phyloP scores from a whole-genome alignment of 2,113 vertebrate genomes.

The Hippolais icterina region DNA sequence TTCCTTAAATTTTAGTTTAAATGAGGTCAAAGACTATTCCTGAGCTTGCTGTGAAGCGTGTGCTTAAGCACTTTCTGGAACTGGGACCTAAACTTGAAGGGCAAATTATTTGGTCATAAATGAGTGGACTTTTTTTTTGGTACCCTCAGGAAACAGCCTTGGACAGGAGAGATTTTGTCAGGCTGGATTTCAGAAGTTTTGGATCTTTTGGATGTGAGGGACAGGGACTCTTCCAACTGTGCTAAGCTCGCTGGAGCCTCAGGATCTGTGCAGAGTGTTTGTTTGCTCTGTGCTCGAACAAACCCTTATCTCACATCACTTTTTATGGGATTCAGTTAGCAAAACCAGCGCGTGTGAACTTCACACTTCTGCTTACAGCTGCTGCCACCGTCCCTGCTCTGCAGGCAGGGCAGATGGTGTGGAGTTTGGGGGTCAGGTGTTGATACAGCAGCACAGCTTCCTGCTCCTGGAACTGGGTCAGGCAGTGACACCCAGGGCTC shows the following conservation, averaged over 20 bases:
- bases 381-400: not conserved
- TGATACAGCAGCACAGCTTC: not conserved
- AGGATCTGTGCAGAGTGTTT: not conserved
- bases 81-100: not conserved
- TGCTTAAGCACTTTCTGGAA: not conserved
- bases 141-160: not conserved
- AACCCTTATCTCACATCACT: conserved; percentile 52
- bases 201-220: not conserved
- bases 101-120: not conserved
- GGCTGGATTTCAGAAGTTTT: not conserved
- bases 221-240: not conserved
- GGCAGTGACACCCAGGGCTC: not conserved
- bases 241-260: not conserved
- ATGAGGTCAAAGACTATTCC: not conserved
- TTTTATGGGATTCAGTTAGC: conserved; percentile 41
- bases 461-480: not conserved
- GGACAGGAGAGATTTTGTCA: not conserved
- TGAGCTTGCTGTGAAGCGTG: not conserved
- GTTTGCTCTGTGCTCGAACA: not conserved
- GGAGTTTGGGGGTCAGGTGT: not conserved
- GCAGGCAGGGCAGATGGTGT: not conserved
- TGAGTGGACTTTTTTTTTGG: not conserved
- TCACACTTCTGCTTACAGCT: conserved; percentile 31
- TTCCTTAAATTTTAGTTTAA: not conserved
- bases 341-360: not conserved